Base-by-base conservation (phyloP, 1,140 invertebrate species). In the Battus philenor region DNA sequence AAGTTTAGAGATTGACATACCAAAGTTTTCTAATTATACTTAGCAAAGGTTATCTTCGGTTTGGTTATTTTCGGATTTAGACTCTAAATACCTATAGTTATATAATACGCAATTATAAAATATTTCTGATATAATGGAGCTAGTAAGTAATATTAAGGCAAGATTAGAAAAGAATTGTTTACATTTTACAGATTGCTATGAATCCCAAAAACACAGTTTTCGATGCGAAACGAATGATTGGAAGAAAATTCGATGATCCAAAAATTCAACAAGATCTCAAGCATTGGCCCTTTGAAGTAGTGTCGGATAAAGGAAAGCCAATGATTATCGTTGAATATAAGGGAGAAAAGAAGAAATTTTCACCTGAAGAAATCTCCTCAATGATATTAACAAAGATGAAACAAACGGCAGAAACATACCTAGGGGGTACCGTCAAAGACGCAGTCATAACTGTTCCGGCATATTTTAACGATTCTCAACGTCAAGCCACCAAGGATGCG, bases 191-290 rank as follows among this genome's bases (percentile, higher is more conserved):
- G 88, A 87, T 89, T 24, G 91, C 94, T 4, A 93, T 94, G 91
- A 96, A 97, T 77, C 94, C 95, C 8, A 87, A 87, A 54, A 96
- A 96, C 71, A 96, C 94, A 1, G 90, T 94, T 8, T 94, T 94
- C 61, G 94, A 96, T 86, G 93, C 94, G 15, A 95, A 95, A 80
- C 89, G 94, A 22, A 76, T 92, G 2, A 94, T 95, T 47, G 94
- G 94, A 1, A 87, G 94, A 17, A 89, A 89, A 58, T 95, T 90
- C 60, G 90, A 94, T 53, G 94, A 96, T 66, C 67, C 84, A 0
- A 90, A 90, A 50, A 91, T 96, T 11, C 92, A 94, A 72, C 87
- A 88, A 24, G 93, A 95, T 65, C 87, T 94, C 52, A 93, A 93
- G 78, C 90, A 93, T 61, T 96, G 94, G 91, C 92, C 95, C 1